phyloP scores from a whole-genome alignment of 2,113 vertebrate species.

The Isurus oxyrinchus region DNA sequence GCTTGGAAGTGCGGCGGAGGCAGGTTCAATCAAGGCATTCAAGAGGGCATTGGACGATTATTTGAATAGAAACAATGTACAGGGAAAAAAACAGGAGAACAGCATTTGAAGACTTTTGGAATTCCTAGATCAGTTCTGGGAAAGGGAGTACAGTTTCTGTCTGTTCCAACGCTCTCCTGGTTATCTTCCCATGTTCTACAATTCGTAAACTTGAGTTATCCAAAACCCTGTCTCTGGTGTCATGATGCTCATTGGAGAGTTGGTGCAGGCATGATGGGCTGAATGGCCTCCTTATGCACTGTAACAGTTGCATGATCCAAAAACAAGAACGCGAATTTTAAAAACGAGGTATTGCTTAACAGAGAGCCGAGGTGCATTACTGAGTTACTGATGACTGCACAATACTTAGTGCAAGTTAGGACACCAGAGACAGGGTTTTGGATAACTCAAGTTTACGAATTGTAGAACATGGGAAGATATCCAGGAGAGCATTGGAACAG shows the following conservation, averaged over 20 bases:
- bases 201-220: background rate
- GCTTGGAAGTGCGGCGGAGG: no score
- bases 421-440: background rate
- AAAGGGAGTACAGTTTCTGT: background rate
- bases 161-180: background rate
- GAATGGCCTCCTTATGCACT: no score
- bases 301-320: background rate
- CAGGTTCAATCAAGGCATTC: no score
- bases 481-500: background rate
- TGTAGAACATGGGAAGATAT: background rate
- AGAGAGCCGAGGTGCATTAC: background rate
- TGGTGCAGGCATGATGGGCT: no score
- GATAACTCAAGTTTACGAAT: background rate
- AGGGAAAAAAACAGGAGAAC: no score
- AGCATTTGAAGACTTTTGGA: background rate
- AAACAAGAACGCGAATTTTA: background rate
- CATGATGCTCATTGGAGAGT: no score
- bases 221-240: background rate
- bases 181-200: background rate
- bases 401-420: background rate
- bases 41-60: no score
- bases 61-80: no score
- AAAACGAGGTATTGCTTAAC: background rate
- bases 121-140: background rate
- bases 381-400: no score